phyloP scores from a whole-genome alignment of 2,888 invertebrate species.

The Caenorhabditis drosophilae region DNA sequence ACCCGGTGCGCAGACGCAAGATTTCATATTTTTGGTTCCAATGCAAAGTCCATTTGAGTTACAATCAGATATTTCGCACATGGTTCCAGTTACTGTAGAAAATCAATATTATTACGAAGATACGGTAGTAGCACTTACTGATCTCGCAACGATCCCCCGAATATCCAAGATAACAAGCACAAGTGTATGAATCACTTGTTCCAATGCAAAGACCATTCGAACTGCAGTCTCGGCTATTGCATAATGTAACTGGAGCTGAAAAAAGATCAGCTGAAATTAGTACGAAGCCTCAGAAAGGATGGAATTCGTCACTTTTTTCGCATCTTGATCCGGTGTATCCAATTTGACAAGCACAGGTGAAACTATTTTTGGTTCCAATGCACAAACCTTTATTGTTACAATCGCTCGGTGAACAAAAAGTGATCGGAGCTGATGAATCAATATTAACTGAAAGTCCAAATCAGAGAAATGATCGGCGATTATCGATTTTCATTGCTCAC shows the following conservation, averaged over 20 bases:
- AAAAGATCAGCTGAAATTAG: no score
- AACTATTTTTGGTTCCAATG: conserved; percentile 53
- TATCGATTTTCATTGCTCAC: conserved; percentile 12
- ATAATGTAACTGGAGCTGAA: conserved; percentile 48
- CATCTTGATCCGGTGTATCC: conserved; percentile 50
- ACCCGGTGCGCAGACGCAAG: conserved; percentile 49
- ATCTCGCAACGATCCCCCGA: conserved; percentile 50
- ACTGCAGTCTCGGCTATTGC: conserved; percentile 55
- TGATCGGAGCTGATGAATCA: conserved; percentile 44
- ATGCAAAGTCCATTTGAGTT: conserved; percentile 54
- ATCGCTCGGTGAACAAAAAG: conserved; percentile 56
- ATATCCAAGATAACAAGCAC: conserved; percentile 57
- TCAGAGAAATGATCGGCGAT: not conserved
- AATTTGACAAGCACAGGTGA: conserved; percentile 53
- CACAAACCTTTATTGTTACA: conserved; percentile 62
- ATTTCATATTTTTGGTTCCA: conserved; percentile 44
- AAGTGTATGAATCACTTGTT: conserved; percentile 47
- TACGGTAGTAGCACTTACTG: conserved; percentile 16
- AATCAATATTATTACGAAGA: not conserved
- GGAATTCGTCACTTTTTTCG: conserved; percentile 33
- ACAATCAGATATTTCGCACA: conserved; percentile 57
- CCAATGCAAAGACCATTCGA: conserved; percentile 60
- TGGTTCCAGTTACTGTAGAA: conserved; percentile 49
- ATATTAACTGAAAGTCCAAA: conserved; percentile 32
- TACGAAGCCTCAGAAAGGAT: conserved; percentile 2